Evolutionary conservation across 2,113 vertebrate species (phyloP), one percentile per base, ranked within the genome.

Genomic region (Phyllostomus hastatus): DNA sequence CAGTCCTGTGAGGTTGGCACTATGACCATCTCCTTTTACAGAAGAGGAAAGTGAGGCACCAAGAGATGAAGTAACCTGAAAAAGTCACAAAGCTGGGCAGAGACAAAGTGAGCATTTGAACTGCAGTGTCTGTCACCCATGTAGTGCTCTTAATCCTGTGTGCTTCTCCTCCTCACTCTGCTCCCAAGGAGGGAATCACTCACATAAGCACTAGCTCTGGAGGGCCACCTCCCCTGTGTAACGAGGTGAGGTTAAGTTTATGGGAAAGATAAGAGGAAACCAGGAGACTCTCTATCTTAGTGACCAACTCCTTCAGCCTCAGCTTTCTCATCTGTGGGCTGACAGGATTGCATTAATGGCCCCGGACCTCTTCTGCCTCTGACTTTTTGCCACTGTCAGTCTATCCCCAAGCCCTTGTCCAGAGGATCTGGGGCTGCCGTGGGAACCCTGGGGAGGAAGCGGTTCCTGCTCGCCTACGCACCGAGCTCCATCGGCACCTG

Each of bases 281-380:
- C 72, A 46, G 89, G 66, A 95, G 69, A 41, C n/a, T 22, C 50
- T 43, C 54, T 50, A 8, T 80, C 61, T 94, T 83, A 79, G 78
- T 41, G 43, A 43, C 85, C 69, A 73, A 10, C 43, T 89, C 24
- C 66, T 78, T 69, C 52, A 59, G 76, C 41, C 20, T 90, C 79
- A 20, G 67, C 75, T 75, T 94, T 96, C 95, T 96, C 88, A 66
- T 95, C 90, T 78, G 43, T 80, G 88, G 87, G n/a, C 59, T 93
- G 20, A 73, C 17, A 78, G 50, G 82, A 69, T 95, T 94, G 92
- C 78, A 24, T 38, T 83, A 35, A 66, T 69, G 88, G 82, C 41
- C 80, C 73, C 38, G 19, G 15, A 57, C 67, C 83, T 87, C 70
- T 89, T 79, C 48, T 46, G 48, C 61, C 61, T 78, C 67, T 84